Evolutionary conservation across 2,888 invertebrate species (phyloP).

Genomic region (Pinctada fucata): DNA sequence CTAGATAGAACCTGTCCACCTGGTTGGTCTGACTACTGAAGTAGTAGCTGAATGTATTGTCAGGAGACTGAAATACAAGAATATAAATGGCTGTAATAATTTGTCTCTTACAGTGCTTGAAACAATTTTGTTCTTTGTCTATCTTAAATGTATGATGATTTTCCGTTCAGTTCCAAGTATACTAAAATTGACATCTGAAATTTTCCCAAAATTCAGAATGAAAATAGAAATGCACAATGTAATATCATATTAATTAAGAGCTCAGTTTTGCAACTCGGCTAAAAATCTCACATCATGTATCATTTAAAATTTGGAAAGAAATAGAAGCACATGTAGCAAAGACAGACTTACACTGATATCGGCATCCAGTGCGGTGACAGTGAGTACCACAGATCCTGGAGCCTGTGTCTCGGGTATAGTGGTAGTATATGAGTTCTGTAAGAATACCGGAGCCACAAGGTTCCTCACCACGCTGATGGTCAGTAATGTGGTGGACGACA

Average conservation of each 20-base stretch:
- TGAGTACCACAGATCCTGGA: conserved; percentile 59
- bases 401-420: conserved; percentile 59
- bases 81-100: background rate
- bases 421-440: conserved; percentile 32
- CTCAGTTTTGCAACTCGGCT: no score
- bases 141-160: background rate
- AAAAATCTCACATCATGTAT: no score
- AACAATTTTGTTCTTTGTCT: background rate
- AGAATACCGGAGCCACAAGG: conserved; percentile 59
- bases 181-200: no score
- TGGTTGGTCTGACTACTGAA: conserved; percentile 38
- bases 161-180: no score
- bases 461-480: conserved; percentile 63
- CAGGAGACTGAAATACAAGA: conserved; percentile 53
- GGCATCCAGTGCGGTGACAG: conserved; percentile 60
- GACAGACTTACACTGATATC: conserved; percentile 58
- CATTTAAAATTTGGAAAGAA: no score
- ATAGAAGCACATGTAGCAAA: background rate
- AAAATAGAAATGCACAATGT: no score
- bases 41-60: conserved; percentile 54
- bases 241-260: no score
- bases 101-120: background rate
- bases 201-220: no score
- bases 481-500: conserved; percentile 54
- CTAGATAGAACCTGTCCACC: conserved; percentile 50